These are phyloP conservation scores for Scaptomyza pallida DNA, from an alignment of 1,140 invertebrate species.

Conservation along the genomic window DNA sequence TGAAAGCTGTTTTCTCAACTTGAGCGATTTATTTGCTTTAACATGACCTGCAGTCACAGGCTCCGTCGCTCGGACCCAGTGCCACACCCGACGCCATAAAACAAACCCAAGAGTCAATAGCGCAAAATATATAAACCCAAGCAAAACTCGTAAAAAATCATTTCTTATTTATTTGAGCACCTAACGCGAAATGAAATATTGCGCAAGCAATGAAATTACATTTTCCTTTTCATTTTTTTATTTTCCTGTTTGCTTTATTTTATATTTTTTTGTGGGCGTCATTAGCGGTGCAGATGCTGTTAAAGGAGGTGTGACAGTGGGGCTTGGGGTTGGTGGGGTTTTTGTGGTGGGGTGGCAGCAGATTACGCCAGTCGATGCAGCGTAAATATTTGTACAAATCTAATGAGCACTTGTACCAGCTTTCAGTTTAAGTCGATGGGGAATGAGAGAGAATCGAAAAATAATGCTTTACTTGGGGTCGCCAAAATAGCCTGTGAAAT, in stretches of 20 bases:
- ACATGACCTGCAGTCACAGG: constrained; percentile 42
- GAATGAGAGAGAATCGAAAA: not conserved
- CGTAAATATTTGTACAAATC: constrained; percentile 63
- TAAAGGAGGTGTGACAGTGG: not conserved
- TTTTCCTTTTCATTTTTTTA: constrained; percentile 31
- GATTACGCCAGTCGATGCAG: constrained; percentile 34
- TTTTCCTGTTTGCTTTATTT: not conserved
- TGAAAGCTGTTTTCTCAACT: constrained; percentile 51
- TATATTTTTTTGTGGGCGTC: constrained; percentile 29
- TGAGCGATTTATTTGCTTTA: constrained; percentile 75
- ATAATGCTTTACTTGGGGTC: too few relatives aligned
- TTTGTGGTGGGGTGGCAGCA: not conserved
- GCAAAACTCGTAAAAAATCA: constrained; percentile 65
- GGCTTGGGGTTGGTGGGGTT: too few relatives aligned
- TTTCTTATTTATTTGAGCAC: constrained; percentile 76
- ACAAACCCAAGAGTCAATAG: constrained; percentile 71
- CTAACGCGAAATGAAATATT: constrained; percentile 76
- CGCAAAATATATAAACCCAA: constrained; percentile 38
- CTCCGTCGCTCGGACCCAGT: not conserved
- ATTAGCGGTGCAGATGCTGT: constrained; percentile 43
- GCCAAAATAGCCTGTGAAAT: too few relatives aligned
- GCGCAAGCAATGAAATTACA: constrained; percentile 73
- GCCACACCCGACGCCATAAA: constrained; percentile 32
- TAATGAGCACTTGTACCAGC: constrained; percentile 59
- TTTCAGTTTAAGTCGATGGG: not conserved